These are phyloP conservation scores for Brassicogethes aeneus DNA, from an alignment of 2,888 invertebrate species.

Conservation along the genomic window DNA sequence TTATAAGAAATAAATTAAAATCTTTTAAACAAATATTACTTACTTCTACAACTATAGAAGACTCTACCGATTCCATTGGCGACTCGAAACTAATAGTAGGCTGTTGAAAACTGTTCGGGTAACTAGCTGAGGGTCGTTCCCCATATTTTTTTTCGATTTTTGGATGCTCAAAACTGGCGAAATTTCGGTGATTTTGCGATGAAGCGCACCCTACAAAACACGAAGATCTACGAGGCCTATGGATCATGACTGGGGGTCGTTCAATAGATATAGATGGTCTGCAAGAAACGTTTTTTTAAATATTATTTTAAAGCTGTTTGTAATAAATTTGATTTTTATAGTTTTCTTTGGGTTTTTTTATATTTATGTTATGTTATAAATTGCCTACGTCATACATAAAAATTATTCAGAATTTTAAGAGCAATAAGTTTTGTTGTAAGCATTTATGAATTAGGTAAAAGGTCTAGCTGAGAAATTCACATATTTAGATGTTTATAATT, in stretches of 20 bases:
- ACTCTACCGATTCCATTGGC: constrained; percentile 21
- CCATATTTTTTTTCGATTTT: constrained; percentile 20
- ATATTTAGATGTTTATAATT: too few species aligned
- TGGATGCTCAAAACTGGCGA: constrained; percentile 36
- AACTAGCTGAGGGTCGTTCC: constrained; percentile 22
- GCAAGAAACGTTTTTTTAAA: too few species aligned
- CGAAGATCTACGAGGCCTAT: constrained; percentile 31
- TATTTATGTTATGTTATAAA: too few species aligned
- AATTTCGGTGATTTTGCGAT: constrained; percentile 30
- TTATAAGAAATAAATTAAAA: too few species aligned
- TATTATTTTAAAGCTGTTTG: too few species aligned
- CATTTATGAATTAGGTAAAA: too few species aligned
- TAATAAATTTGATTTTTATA: too few species aligned
- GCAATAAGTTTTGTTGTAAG: too few species aligned
- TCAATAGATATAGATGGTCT: constrained; percentile 17
- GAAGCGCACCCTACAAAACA: constrained; percentile 32
- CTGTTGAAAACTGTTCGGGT: constrained; percentile 25
- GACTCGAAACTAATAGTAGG: constrained; percentile 31
- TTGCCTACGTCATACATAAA: too few species aligned
- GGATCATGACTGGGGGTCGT: constrained; percentile 16
- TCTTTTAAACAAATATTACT: not conserved
- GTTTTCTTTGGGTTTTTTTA: too few species aligned
- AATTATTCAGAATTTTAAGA: too few species aligned
- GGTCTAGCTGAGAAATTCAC: too few species aligned
- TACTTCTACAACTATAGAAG: constrained; percentile 8